phyloP scores from a whole-genome alignment of 2,888 invertebrate species.

The Chrysotoxum bicinctum region DNA sequence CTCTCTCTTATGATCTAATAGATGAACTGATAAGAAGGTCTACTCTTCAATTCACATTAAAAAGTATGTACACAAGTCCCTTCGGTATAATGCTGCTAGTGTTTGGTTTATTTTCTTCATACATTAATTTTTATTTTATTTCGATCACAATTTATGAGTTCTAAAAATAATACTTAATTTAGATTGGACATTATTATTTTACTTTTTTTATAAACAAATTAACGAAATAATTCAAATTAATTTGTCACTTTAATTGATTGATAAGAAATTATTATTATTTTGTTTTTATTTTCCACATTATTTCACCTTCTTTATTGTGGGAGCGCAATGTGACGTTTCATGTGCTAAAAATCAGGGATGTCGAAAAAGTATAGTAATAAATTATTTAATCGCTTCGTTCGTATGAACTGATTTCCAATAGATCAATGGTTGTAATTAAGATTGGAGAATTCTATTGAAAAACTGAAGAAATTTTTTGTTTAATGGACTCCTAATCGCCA shows the following conservation, averaged over 20 bases:
- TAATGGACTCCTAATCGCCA: too few relatives aligned
- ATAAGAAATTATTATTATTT: not conserved
- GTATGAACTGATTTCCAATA: too few relatives aligned
- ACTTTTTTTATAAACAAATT: not conserved
- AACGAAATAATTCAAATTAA: not conserved
- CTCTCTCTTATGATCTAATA: slow-evolving; percentile 39
- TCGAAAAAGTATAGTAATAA: too few relatives aligned
- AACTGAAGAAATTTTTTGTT: too few relatives aligned
- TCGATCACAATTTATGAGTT: not conserved
- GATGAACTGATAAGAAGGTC: slow-evolving; percentile 56
- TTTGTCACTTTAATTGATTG: not conserved
- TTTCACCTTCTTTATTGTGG: not conserved
- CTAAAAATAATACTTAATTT: not conserved
- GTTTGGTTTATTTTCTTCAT: not conserved
- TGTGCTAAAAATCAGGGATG: too few relatives aligned
- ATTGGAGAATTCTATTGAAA: too few relatives aligned
- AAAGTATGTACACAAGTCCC: slow-evolving; percentile 12
- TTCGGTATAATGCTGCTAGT: not conserved
- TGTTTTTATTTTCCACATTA: not conserved
- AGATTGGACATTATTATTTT: not conserved
- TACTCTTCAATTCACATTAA: not conserved
- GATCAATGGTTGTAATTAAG: too few relatives aligned
- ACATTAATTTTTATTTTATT: not conserved
- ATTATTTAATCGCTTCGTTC: too few relatives aligned
- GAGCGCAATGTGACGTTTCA: too few relatives aligned